Conservation (phyloP, 2,797 vertebrate species). For the Argyrosomus regius region DNA sequence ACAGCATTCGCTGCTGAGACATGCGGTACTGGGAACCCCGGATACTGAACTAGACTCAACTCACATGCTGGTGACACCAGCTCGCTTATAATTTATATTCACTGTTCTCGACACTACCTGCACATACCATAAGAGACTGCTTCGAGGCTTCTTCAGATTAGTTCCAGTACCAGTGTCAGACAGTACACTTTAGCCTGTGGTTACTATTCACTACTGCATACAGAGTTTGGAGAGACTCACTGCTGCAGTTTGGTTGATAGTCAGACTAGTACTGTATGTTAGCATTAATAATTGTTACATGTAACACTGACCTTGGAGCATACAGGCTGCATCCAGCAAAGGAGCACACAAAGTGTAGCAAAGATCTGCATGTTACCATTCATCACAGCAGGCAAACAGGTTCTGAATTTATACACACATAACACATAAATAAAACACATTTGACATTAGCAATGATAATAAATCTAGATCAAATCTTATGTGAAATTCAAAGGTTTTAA, state of each 20-base stretch:
- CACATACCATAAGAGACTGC: too few species aligned
- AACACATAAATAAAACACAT: neutral
- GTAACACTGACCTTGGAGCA: slow-evolving; percentile 30
- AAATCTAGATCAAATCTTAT: neutral
- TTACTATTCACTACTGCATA: too few species aligned
- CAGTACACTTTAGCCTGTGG: too few species aligned
- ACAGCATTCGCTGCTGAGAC: neutral
- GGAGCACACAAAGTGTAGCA: slow-evolving; percentile 3
- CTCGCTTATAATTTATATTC: too few species aligned
- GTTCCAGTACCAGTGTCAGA: neutral
- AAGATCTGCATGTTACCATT: slow-evolving; percentile 2
- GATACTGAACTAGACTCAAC: too few species aligned
- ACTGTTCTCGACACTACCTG: neutral
- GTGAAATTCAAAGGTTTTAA: neutral
- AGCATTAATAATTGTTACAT: neutral
- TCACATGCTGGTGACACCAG: neutral
- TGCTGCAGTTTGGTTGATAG: too few species aligned
- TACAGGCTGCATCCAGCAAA: slow-evolving; percentile 8
- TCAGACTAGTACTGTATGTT: neutral
- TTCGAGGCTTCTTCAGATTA: neutral
- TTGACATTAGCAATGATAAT: neutral
- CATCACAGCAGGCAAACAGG: slow-evolving; percentile 18
- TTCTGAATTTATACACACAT: neutral
- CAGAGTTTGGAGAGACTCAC: too few species aligned
- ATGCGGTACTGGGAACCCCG: neutral